Conservation (phyloP, 2,888 invertebrate genomes). For the Agelastica alni region DNA sequence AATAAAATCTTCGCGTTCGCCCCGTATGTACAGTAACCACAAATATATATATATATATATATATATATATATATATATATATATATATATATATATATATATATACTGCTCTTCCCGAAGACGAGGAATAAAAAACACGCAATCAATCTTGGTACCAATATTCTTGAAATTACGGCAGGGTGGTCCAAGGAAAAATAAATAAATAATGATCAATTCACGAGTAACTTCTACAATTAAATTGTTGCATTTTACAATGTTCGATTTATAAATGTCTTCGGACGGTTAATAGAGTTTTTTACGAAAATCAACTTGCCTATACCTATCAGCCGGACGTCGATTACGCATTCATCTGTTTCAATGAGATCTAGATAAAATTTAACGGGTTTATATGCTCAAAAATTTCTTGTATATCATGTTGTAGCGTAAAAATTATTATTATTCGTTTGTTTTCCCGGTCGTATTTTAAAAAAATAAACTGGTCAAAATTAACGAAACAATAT, state of each 20-base stretch:
- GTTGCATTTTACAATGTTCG: conserved; percentile 9
- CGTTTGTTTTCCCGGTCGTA: no score
- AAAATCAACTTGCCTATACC: neutral
- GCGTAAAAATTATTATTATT: conserved; percentile 1
- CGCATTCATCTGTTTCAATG: conserved; percentile 10
- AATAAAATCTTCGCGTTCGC: no score
- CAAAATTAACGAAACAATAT: no score
- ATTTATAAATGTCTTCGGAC: conserved; percentile 16
- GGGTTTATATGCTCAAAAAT: conserved; percentile 7
- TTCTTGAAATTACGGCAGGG: neutral
- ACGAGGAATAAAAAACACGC: no score
- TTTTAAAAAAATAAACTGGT: no score
- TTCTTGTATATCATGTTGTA: conserved; percentile 1
- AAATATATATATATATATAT: no score
- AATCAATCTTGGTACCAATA: neutral
- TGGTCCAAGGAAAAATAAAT: conserved; percentile 11
- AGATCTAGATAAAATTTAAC: conserved; percentile 7
- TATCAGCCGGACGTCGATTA: conserved; percentile 5
- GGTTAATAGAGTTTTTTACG: neutral
- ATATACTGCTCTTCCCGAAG: no score
- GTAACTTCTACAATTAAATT: conserved; percentile 15
- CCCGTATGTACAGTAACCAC: no score
- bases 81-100: no score
- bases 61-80: no score
- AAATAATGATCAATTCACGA: conserved; percentile 18